Conservation (phyloP, 1,140 invertebrate species). For the Acyrthosiphon pisum region DNA sequence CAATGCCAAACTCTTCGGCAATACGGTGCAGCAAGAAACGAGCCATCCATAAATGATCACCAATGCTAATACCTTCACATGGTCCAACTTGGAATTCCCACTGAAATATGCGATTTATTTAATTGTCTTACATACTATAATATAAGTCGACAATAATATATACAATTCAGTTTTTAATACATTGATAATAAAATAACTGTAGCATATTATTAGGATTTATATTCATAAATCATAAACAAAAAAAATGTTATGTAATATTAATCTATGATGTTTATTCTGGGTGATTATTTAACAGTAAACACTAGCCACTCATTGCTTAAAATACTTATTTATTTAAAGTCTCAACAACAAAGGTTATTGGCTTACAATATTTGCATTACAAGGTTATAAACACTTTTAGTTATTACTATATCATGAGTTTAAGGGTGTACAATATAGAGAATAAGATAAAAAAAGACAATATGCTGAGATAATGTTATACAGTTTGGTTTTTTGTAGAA, state of each 20-base stretch:
- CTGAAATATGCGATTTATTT: slow-evolving; percentile 55
- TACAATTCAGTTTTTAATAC: neutral
- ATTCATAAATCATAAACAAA: neutral
- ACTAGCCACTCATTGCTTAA: too few species aligned
- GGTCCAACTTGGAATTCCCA: slow-evolving; percentile 73
- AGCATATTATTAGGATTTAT: neutral
- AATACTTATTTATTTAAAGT: too few species aligned
- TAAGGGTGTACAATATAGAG: too few species aligned
- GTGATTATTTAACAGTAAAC: neutral
- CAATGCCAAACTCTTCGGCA: slow-evolving; percentile 90
- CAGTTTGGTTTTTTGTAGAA: too few species aligned
- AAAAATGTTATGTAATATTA: neutral
- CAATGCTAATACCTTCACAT: slow-evolving; percentile 80
- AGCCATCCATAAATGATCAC: slow-evolving; percentile 91
- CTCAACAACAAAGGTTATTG: too few species aligned
- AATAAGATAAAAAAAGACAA: too few species aligned
- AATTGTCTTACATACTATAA: neutral
- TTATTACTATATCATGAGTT: too few species aligned
- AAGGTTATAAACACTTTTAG: too few species aligned
- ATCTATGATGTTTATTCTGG: neutral
- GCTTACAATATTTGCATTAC: too few species aligned
- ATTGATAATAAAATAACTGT: neutral
- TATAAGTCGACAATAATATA: too few species aligned
- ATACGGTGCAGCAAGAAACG: slow-evolving; percentile 84
- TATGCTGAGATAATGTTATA: too few species aligned